phyloP scores from a whole-genome alignment of 2,888 invertebrate species.

The Sclerodermus sp. region DNA sequence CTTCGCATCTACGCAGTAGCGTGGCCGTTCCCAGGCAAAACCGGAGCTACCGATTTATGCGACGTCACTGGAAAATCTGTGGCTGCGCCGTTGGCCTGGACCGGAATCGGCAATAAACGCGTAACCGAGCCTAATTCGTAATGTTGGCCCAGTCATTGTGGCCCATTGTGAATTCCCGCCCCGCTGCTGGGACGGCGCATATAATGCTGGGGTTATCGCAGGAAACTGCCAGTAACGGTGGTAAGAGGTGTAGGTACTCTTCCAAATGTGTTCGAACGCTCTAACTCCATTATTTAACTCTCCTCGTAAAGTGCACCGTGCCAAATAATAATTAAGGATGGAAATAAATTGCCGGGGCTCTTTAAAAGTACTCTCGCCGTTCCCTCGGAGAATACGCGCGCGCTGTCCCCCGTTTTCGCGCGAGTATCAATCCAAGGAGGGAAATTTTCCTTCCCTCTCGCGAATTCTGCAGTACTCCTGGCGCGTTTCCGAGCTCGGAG shows the following conservation, averaged over 20 bases:
- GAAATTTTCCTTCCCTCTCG: too few relatives aligned
- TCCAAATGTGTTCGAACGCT: constrained; percentile 17
- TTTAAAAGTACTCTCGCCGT: too few relatives aligned
- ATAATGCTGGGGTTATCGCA: constrained; percentile 45
- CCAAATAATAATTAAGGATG: constrained; percentile 1
- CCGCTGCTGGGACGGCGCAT: constrained; percentile 26
- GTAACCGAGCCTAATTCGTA: constrained; percentile 57
- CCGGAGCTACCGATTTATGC: not conserved
- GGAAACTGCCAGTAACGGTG: constrained; percentile 52
- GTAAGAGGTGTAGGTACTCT: constrained; percentile 39
- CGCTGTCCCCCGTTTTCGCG: too few relatives aligned
- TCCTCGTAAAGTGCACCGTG: constrained; percentile 2
- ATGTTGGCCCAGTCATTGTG: constrained; percentile 47
- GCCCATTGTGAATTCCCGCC: constrained; percentile 36
- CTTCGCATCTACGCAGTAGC: constrained; percentile 53
- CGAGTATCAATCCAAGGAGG: too few relatives aligned
- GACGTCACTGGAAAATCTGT: constrained; percentile 20
- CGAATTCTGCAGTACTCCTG: too few relatives aligned
- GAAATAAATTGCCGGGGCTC: not conserved
- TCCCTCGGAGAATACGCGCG: too few relatives aligned
- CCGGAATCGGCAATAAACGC: constrained; percentile 56
- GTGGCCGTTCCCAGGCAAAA: constrained; percentile 29
- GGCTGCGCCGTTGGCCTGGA: constrained; percentile 40
- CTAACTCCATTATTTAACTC: constrained; percentile 13
- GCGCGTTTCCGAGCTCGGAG: too few relatives aligned